phyloP scores from a whole-genome alignment of 1,140 invertebrate species.

The Ptiloglossa arizonensis region DNA sequence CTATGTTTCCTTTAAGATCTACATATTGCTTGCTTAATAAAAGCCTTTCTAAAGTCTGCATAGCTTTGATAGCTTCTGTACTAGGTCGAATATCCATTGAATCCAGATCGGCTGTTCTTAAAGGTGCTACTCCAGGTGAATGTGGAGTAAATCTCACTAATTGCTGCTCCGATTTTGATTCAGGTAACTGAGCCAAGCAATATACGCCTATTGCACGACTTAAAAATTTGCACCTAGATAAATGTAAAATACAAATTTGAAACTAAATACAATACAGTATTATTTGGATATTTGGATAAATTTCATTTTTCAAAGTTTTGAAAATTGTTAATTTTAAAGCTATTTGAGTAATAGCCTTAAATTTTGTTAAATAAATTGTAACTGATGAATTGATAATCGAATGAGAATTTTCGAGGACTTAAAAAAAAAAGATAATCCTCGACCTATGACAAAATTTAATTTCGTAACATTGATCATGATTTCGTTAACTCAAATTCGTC shows the following conservation, averaged over 20 bases:
- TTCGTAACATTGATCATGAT: too few species aligned
- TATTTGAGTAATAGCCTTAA: too few species aligned
- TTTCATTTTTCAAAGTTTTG: too few species aligned
- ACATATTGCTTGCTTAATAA: slow-evolving; percentile 78
- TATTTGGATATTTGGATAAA: too few species aligned
- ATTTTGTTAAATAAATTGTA: too few species aligned
- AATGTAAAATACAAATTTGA: slow-evolving; percentile 27
- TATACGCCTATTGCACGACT: slow-evolving; percentile 77
- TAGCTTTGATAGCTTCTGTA: slow-evolving; percentile 79
- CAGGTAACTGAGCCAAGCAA: slow-evolving; percentile 81
- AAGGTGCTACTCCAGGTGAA: slow-evolving; percentile 71
- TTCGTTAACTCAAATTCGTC: too few species aligned
- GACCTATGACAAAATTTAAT: too few species aligned
- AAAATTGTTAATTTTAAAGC: too few species aligned
- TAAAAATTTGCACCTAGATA: slow-evolving; percentile 79
- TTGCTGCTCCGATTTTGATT: slow-evolving; percentile 74
- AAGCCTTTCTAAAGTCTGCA: slow-evolving; percentile 79
- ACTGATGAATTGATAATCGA: too few species aligned
- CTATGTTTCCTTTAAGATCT: slow-evolving; percentile 78
- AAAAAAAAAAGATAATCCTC: too few species aligned
- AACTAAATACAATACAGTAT: background rate
- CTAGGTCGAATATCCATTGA: slow-evolving; percentile 77
- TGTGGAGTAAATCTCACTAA: slow-evolving; percentile 72
- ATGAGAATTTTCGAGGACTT: too few species aligned
- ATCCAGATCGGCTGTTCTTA: slow-evolving; percentile 65